These are phyloP conservation scores for Spodoptera frugiperda DNA, from an alignment of 1,140 invertebrate genomes.

Conservation along the genomic window DNA sequence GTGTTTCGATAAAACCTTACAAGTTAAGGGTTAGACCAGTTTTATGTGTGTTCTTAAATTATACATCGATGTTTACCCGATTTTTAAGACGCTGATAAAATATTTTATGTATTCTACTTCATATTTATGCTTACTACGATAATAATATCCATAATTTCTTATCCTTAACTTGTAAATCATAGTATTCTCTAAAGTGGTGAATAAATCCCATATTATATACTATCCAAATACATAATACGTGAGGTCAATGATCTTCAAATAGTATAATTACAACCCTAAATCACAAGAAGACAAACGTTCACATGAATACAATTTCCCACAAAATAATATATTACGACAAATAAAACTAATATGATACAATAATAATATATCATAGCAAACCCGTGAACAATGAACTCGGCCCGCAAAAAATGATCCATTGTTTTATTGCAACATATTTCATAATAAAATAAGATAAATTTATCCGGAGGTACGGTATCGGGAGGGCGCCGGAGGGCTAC, in stretches of 20 bases:
- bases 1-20: slow-evolving; percentile 49
- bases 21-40: slow-evolving; percentile 44
- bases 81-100: slow-evolving; percentile 16
- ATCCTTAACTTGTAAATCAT: no score
- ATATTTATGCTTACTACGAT: no score
- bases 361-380: not conserved
- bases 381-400: not conserved
- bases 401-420: slow-evolving; percentile 29
- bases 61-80: slow-evolving; percentile 33
- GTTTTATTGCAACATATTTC: slow-evolving; percentile 34
- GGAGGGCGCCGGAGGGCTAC: slow-evolving; percentile 8
- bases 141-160: not conserved
- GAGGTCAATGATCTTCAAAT: no score
- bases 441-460: slow-evolving; percentile 47
- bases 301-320: no score
- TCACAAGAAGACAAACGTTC: no score
- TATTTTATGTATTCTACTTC: no score
- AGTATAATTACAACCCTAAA: no score
- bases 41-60: slow-evolving; percentile 43
- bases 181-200: not conserved
- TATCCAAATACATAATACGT: no score
- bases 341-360: not conserved
- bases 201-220: no score
- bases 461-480: slow-evolving; percentile 9
- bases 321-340: not conserved